phyloP scores from a whole-genome alignment of 2,888 invertebrate genomes.

The Phyllotreta cruciferae region DNA sequence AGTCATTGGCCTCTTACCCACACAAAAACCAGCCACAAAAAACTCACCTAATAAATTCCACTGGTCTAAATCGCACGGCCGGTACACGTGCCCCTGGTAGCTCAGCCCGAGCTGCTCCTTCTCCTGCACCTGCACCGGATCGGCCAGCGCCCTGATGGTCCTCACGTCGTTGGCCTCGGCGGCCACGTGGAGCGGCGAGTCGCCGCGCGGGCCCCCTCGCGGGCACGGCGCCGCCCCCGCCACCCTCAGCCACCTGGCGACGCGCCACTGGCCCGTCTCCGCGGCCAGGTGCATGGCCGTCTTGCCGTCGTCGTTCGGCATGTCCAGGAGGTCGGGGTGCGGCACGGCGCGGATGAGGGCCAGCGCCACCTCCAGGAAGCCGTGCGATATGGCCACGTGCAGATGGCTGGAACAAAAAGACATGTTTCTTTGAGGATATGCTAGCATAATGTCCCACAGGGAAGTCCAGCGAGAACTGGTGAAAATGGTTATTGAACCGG shows the following conservation, averaged over 20 bases:
- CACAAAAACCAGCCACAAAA: too few species aligned
- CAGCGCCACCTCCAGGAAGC: conserved; percentile 74
- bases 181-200: conserved; percentile 88
- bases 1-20: too few species aligned
- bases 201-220: conserved; percentile 81
- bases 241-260: conserved; percentile 78
- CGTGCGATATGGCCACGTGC: conserved; percentile 84
- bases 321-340: conserved; percentile 77
- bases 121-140: conserved; percentile 67
- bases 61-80: conserved; percentile 71
- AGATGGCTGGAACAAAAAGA: conserved; percentile 70
- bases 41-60: conserved; percentile 85
- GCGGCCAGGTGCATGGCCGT: conserved; percentile 90
- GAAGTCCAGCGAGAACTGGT: too few species aligned
- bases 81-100: conserved; percentile 57
- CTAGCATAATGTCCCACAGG: too few species aligned
- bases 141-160: conserved; percentile 76
- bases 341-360: conserved; percentile 81
- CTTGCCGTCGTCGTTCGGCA: conserved; percentile 80
- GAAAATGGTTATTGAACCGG: too few species aligned
- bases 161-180: conserved; percentile 73
- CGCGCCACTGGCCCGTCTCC: conserved; percentile 74
- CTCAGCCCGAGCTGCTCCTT: conserved; percentile 51
- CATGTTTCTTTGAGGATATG: too few species aligned
- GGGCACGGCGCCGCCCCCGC: conserved; percentile 75